These are phyloP conservation scores for Paedocypris micromegethes DNA, from an alignment of 2,797 vertebrate species.

Conservation along the genomic window DNA sequence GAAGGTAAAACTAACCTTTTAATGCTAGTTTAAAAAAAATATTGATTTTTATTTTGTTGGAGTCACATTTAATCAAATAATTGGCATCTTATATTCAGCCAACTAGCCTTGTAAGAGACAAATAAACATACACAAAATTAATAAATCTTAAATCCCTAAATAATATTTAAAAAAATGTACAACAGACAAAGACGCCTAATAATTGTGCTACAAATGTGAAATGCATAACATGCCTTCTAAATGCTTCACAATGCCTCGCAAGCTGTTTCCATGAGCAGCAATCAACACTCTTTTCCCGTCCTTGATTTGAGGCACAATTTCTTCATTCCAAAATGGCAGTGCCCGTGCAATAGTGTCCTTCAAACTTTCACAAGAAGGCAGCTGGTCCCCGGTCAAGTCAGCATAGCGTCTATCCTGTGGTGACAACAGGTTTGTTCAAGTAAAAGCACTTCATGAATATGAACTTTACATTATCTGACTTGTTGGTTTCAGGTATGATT, in stretches of 20 bases:
- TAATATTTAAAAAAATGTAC: no score
- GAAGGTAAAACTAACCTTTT: no score
- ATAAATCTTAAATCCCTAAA: no score
- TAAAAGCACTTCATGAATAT: neutral
- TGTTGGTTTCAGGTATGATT: neutral
- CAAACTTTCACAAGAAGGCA: conserved; percentile 70
- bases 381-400: conserved; percentile 57
- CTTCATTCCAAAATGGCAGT: conserved; percentile 72
- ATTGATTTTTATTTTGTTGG: no score
- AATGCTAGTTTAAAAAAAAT: no score
- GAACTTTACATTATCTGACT: neutral
- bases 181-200: no score
- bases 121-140: neutral
- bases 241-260: conserved; percentile 73
- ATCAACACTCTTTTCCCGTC: conserved; percentile 71
- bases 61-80: no score
- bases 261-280: conserved; percentile 72
- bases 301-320: conserved; percentile 69
- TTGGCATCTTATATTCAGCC: no score
- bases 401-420: conserved; percentile 60
- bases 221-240: conserved; percentile 53
- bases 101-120: neutral
- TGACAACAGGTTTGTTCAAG: neutral
- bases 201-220: neutral
- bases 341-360: conserved; percentile 74